Evolutionary conservation across 2,888 invertebrate species (phyloP).

Genomic region (Epinotia bilunana): DNA sequence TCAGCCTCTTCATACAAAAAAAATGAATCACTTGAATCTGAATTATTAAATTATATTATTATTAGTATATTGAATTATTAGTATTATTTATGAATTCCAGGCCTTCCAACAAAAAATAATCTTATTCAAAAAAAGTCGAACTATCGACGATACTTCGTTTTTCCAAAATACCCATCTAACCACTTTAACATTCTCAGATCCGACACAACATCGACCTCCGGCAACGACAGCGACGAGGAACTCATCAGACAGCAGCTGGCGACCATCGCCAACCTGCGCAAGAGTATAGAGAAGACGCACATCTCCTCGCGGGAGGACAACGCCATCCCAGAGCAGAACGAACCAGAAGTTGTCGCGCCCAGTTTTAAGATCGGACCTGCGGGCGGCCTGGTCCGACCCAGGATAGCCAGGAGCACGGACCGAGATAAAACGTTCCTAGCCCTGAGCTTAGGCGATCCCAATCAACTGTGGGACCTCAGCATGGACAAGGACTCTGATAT

Average conservation of each 20-base stretch:
- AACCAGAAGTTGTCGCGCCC: constrained; percentile 79
- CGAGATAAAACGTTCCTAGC: constrained; percentile 73
- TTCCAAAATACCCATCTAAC: background rate
- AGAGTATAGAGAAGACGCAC: constrained; percentile 79
- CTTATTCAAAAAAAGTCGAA: too few relatives aligned
- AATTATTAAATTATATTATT: too few relatives aligned
- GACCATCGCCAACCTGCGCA: constrained; percentile 73
- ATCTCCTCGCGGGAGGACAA: constrained; percentile 72
- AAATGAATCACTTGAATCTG: too few relatives aligned
- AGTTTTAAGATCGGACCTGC: constrained; percentile 87
- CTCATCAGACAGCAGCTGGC: constrained; percentile 70
- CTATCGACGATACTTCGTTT: background rate
- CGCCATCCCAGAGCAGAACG: constrained; percentile 75
- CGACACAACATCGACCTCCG: constrained; percentile 86
- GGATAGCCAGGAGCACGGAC: constrained; percentile 71
- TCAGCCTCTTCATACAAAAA: too few relatives aligned
- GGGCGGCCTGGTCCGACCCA: constrained; percentile 74
- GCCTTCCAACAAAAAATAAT: too few relatives aligned
- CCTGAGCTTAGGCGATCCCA: constrained; percentile 75
- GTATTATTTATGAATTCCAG: too few relatives aligned
- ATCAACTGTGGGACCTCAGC: constrained; percentile 74
- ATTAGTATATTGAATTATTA: too few relatives aligned
- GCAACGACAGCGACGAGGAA: constrained; percentile 88
- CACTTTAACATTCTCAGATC: constrained; percentile 63
- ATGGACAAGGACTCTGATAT: constrained; percentile 80